Evolutionary conservation across 2,113 vertebrate genomes (phyloP).

Genomic region (Triplophysa siluroides): DNA sequence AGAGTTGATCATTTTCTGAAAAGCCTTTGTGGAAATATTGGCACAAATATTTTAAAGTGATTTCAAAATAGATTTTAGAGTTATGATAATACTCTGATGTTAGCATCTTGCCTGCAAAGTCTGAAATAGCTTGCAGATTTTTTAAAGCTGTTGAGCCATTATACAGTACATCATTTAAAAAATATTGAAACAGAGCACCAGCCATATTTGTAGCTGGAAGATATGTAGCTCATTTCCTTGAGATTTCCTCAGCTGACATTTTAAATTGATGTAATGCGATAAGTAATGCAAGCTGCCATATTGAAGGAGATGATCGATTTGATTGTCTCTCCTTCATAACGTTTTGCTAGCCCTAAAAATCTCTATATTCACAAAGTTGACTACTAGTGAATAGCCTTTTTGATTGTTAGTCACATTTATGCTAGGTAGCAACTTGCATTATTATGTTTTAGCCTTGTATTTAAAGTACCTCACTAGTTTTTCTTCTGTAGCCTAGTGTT

Average conservation of each 20-base stretch:
- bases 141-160: conserved; percentile 7
- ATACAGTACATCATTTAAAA: background rate
- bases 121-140: conserved; percentile 8
- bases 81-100: conserved; percentile 2
- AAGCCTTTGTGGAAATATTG: background rate
- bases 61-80: background rate
- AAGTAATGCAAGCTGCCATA: conserved; percentile 9
- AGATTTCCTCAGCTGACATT: conserved; percentile 9
- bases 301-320: background rate
- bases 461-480: conserved; percentile 46
- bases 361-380: conserved; percentile 1
- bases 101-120: conserved; percentile 20
- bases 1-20: background rate
- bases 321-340: background rate
- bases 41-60: background rate
- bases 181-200: background rate
- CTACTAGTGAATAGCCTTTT: background rate
- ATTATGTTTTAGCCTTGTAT: conserved; percentile 45
- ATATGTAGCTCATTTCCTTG: conserved; percentile 40
- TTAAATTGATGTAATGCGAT: background rate
- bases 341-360: background rate
- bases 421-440: conserved; percentile 44
- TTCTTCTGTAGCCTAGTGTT: conserved; percentile 45
- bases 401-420: background rate
- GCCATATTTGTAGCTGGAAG: conserved; percentile 41